Evolutionary conservation across 2,797 vertebrate species (phyloP).

Genomic region (Phaenicophaeus curvirostris): DNA sequence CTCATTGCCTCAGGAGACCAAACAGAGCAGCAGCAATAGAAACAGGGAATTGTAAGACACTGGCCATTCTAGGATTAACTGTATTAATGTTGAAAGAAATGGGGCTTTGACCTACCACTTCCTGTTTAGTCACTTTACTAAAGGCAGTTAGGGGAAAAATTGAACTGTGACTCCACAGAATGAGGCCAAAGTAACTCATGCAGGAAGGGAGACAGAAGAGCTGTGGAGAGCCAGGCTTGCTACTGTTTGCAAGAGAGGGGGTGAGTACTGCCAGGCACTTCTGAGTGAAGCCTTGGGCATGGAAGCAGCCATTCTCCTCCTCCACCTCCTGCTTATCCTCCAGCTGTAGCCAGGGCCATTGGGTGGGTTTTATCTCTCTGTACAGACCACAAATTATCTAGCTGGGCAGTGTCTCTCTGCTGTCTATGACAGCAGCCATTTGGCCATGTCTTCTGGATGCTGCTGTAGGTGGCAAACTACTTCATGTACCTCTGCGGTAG

Average conservation of each 20-base stretch:
- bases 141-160: not conserved
- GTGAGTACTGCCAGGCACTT: not conserved
- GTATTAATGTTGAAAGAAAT: not conserved
- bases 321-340: not conserved
- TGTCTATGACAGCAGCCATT: not conserved
- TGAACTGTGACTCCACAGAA: not conserved
- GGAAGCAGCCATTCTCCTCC: not conserved
- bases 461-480: not conserved
- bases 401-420: not conserved
- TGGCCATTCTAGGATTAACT: not conserved
- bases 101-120: not conserved
- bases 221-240: not conserved
- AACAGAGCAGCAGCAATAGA: not conserved
- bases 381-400: not conserved
- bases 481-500: not conserved
- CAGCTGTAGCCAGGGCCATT: not conserved
- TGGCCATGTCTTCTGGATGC: not conserved
- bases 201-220: not conserved
- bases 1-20: not conserved
- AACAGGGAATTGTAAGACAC: not conserved
- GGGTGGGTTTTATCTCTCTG: not conserved
- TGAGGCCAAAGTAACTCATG: not conserved
- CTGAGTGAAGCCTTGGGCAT: fast-evolving
- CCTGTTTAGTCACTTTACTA: not conserved
- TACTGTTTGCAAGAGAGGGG: not conserved